Evolutionary conservation across 1,140 invertebrate species (phyloP).

Genomic region (Tachypleus tridentatus): DNA sequence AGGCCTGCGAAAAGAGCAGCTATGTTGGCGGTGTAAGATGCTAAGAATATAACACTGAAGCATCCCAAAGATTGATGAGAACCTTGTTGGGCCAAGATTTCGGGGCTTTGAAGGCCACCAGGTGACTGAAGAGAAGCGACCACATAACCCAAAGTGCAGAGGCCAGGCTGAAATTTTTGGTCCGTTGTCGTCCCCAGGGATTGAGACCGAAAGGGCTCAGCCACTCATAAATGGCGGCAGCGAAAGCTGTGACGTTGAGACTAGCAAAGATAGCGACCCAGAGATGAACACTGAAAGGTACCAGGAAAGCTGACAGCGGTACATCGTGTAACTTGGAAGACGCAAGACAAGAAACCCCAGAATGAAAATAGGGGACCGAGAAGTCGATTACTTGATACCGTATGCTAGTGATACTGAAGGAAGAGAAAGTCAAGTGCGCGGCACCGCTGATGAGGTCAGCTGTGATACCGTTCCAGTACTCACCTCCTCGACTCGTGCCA

Average conservation of each 20-base stretch:
- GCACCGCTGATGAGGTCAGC: conserved; percentile 68
- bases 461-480: conserved; percentile 71
- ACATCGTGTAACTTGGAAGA: conserved; percentile 64
- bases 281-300: conserved; percentile 73
- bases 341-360: conserved; percentile 69
- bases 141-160: conserved; percentile 89
- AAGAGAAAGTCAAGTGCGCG: conserved; percentile 78
- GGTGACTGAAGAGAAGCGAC: conserved; percentile 79
- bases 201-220: conserved; percentile 84
- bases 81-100: conserved; percentile 95
- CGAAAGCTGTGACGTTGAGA: conserved; percentile 75
- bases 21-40: conserved; percentile 87
- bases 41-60: conserved; percentile 86
- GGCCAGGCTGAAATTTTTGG: conserved; percentile 69
- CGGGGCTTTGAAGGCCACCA: conserved; percentile 89
- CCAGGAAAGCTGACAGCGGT: conserved; percentile 72
- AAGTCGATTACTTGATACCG: conserved; percentile 63
- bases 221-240: conserved; percentile 87
- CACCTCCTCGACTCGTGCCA: conserved; percentile 35
- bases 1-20: conserved; percentile 81
- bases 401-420: conserved; percentile 64
- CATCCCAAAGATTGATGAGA: conserved; percentile 86
- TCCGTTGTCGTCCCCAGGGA: conserved; percentile 85
- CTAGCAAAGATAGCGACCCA: conserved; percentile 86
- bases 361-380: conserved; percentile 79